Conservation (phyloP, 2,888 invertebrate genomes). For the Gandaritis pyraliata region DNA sequence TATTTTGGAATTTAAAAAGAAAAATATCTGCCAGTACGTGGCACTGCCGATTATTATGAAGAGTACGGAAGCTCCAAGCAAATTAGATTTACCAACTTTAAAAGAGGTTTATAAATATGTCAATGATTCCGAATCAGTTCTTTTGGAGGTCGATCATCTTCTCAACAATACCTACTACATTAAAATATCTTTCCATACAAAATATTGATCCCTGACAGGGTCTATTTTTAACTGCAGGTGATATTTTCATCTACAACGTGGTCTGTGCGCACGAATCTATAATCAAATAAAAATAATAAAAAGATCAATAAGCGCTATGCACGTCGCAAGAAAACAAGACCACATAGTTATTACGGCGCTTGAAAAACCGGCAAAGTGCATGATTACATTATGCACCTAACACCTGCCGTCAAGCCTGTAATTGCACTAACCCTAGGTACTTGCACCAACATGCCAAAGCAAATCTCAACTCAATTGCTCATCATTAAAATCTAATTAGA, state of each 20-base stretch:
- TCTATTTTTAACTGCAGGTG: not conserved
- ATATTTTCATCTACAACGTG: conserved; percentile 7
- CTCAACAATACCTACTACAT: too few species aligned
- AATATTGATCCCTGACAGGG: conserved; percentile 3
- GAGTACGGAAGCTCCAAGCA: too few species aligned
- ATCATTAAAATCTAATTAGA: conserved; percentile 79
- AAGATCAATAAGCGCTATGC: conserved; percentile 24
- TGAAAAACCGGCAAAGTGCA: conserved; percentile 19
- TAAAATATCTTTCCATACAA: not conserved
- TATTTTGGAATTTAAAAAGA: conserved; percentile 3
- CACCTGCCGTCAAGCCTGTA: conserved; percentile 32
- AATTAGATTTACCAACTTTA: too few species aligned
- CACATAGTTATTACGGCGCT: conserved; percentile 26
- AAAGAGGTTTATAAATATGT: too few species aligned
- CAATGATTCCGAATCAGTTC: too few species aligned
- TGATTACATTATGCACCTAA: conserved; percentile 28
- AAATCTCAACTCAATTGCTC: conserved; percentile 52
- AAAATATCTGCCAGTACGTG: too few species aligned
- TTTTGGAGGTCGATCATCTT: too few species aligned
- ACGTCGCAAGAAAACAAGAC: conserved; percentile 29
- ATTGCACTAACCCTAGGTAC: conserved; percentile 16
- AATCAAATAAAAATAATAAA: conserved; percentile 34
- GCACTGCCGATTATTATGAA: too few species aligned
- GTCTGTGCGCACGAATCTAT: conserved; percentile 17
- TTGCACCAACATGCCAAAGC: conserved; percentile 32